These are phyloP conservation scores for Junco hyemalis DNA, from an alignment of 2,113 vertebrate genomes.

Conservation along the genomic window DNA sequence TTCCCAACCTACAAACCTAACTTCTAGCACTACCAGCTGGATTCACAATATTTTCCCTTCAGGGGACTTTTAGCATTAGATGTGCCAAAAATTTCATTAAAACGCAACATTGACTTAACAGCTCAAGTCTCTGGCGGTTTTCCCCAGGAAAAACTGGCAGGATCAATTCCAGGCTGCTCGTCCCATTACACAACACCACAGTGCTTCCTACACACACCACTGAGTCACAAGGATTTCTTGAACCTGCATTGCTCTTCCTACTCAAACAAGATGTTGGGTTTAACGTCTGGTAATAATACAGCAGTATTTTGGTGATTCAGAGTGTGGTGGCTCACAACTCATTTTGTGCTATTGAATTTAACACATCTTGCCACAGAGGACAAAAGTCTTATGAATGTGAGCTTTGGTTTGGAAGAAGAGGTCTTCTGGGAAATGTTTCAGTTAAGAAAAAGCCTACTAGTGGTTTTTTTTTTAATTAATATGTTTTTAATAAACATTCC, in stretches of 20 bases:
- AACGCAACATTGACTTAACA: slow-evolving; percentile 37
- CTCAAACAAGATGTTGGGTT: not conserved
- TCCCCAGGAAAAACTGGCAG: slow-evolving; percentile 2
- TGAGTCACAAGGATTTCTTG: not conserved
- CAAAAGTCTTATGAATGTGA: not conserved
- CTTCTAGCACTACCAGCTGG: not conserved
- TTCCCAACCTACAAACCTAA: not conserved
- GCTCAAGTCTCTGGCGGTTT: slow-evolving; percentile 5
- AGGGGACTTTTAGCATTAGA: slow-evolving; percentile 35
- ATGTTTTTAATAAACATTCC: not conserved
- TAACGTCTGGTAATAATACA: not conserved
- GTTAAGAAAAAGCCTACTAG: not conserved
- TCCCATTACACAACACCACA: not conserved
- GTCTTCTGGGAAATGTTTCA: not conserved
- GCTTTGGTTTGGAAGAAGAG: not conserved
- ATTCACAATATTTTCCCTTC: slow-evolving; percentile 52
- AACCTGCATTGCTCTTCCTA: not conserved
- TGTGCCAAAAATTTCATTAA: slow-evolving; percentile 58
- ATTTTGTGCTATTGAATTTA: not conserved
- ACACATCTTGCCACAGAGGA: not conserved
- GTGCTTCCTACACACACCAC: not conserved
- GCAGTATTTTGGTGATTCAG: not conserved
- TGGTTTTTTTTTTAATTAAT: not conserved
- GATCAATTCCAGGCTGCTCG: slow-evolving; percentile 13
- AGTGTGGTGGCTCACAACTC: not conserved